A percentile compares a stretch with the other conserved stretches of the same genome.
phyloP scores from a whole-genome alignment of 2,888 invertebrate species.

The Falcaria lacertinaria region DNA sequence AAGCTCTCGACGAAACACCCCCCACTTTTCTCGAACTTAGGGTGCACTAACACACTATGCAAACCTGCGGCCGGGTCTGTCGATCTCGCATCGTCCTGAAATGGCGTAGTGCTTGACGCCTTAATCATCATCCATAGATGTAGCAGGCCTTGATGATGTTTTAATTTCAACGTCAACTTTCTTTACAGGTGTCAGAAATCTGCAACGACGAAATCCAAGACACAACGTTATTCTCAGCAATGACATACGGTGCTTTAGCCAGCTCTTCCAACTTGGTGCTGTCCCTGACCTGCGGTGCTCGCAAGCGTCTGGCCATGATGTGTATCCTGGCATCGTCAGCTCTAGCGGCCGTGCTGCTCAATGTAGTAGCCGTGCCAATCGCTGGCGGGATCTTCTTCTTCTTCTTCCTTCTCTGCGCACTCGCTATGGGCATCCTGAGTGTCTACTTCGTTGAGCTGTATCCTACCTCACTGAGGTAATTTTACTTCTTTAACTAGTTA shows the following conservation, averaged over 20 bases:
- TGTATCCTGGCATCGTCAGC: slow-evolving; percentile 50
- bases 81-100: too few species aligned
- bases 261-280: slow-evolving; percentile 59
- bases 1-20: too few species aligned
- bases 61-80: too few species aligned
- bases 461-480: slow-evolving; percentile 68
- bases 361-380: slow-evolving; percentile 52
- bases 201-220: slow-evolving; percentile 69
- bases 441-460: slow-evolving; percentile 73
- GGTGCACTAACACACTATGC: too few species aligned
- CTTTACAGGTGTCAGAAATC: slow-evolving; percentile 26
- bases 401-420: slow-evolving; percentile 63
- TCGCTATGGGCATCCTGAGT: slow-evolving; percentile 68
- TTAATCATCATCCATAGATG: too few species aligned
- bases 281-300: slow-evolving; percentile 61
- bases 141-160: too few species aligned
- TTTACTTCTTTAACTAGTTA: too few species aligned
- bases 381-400: slow-evolving; percentile 71
- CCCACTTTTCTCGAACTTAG: too few species aligned
- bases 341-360: slow-evolving; percentile 49
- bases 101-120: too few species aligned
- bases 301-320: slow-evolving; percentile 64
- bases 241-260: slow-evolving; percentile 67
- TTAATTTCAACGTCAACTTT: not conserved
- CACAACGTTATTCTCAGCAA: slow-evolving; percentile 65